These are phyloP conservation scores for Melanotaenia boesemani DNA, from an alignment of 2,797 vertebrate genomes.

Conservation along the genomic window DNA sequence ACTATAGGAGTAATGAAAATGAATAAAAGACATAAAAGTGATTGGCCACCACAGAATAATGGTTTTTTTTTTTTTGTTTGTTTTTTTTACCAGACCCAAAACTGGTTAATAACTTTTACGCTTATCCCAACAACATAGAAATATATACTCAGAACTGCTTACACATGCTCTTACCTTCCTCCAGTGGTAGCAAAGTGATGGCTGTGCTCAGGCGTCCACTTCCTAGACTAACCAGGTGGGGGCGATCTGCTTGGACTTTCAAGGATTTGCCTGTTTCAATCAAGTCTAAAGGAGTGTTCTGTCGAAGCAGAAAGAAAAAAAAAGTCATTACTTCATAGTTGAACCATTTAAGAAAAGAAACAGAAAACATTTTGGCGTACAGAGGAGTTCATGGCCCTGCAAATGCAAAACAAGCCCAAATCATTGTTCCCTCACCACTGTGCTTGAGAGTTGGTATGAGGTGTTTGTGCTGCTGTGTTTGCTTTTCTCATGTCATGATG, in stretches of 20 bases:
- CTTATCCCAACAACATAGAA: not conserved
- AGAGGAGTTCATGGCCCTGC: not conserved
- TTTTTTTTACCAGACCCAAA: not conserved
- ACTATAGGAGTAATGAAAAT: too few species aligned
- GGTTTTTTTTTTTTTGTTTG: too few species aligned
- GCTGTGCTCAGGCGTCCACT: conserved; percentile 96
- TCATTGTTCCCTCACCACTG: not conserved
- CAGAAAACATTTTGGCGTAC: too few species aligned
- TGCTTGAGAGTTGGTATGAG: not conserved
- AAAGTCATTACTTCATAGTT: not conserved
- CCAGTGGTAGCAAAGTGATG: conserved; percentile 93
- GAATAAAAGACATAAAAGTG: too few species aligned
- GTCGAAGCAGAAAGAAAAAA: conserved; percentile 29
- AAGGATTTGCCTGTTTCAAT: conserved; percentile 93
- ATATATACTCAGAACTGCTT: conserved; percentile 9
- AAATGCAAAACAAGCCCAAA: not conserved
- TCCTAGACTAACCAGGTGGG: conserved; percentile 96
- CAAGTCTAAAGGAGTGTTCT: conserved; percentile 93
- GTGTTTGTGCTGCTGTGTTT: not conserved
- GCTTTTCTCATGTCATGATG: too few species aligned
- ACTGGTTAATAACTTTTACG: not conserved
- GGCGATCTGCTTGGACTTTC: conserved; percentile 95
- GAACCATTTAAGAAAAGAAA: not conserved
- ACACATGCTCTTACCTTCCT: conserved; percentile 86
- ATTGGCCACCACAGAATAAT: too few species aligned